Base-by-base conservation (phyloP, 2,888 invertebrate species). In the Conops quadrifasciatus region DNA sequence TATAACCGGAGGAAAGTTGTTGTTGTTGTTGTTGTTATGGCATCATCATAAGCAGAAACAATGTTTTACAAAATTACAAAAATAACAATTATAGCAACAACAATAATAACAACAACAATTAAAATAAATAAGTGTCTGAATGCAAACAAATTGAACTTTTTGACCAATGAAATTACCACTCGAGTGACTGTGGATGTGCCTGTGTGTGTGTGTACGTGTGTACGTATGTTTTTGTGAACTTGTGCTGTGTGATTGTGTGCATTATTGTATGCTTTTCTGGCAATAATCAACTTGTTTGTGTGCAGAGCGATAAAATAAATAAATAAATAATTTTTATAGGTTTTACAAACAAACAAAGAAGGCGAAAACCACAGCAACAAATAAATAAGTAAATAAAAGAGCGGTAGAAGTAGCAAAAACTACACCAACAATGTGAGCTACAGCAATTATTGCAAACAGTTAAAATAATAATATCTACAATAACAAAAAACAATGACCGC, bases 71-170 rank as follows among this genome's bases (percentile, higher is more conserved):
- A 36, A 36, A 36, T 36, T 36, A 36, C 9, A 36, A 4, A 36
- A 36, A 36, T 36, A 36, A 36, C 4, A 7, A 36, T 36, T 7
- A 36, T 24, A 26, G n/a, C 79, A 81, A 75, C 77, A 75, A 80
- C 77, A 81, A 78, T 79, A 81, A 80, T 82, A 80, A 82, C 43
- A 56, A 43, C 56, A 56, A 43, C 15, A 56, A 56, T 21, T 7
- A 53, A 16, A 65, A 65, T n/a, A 51, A 4, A 36, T 36, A 36
- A 36, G 9, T 36, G 4, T 4, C 36, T 24, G 56, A 56, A 56
- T n/a, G n/a, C 56, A 56, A 36, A 36, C 36, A 36, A 36, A 36
- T 36, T 9, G 36, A 9, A 36, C 36, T 36, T 36, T 36, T 36
- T 36, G 36, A 36, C 36, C 36, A 36, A 36, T 36, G 36, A 36